Conservation (phyloP, 2,888 invertebrate species). For the Hermaeophaga mercurialis region DNA sequence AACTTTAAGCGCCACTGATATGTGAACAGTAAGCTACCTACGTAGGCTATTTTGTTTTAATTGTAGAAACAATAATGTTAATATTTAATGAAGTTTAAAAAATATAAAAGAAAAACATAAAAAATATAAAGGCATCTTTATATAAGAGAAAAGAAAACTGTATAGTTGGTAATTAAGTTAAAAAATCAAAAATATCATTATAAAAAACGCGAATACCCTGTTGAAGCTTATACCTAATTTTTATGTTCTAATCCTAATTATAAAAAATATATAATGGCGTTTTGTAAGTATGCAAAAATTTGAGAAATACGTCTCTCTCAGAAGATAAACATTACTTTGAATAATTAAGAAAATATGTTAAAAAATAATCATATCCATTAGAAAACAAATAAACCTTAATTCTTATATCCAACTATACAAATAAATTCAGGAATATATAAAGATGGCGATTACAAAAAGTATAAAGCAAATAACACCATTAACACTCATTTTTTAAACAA, state of each 20-base stretch:
- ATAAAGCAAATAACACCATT: slow-evolving; percentile 6
- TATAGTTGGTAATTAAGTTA: slow-evolving; percentile 7
- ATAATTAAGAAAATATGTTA: too few relatives aligned
- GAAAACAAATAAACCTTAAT: background rate
- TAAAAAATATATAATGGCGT: too few relatives aligned
- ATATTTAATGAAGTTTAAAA: background rate
- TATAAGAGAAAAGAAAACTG: slow-evolving; percentile 15
- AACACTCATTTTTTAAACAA: background rate
- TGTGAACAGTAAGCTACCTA: slow-evolving; percentile 42
- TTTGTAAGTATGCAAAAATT: too few relatives aligned
- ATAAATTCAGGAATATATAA: slow-evolving; percentile 6
- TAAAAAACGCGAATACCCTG: slow-evolving; percentile 1
- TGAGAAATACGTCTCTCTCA: background rate
- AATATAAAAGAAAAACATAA: background rate
- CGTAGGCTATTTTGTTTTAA: slow-evolving; percentile 4
- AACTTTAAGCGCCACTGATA: slow-evolving; percentile 35
- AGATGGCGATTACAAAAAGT: slow-evolving; percentile 16
- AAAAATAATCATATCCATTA: too few relatives aligned
- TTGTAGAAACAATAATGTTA: background rate
- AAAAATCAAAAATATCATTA: background rate
- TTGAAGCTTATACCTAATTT: slow-evolving; percentile 8
- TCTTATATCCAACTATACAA: slow-evolving; percentile 14
- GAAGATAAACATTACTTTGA: too few relatives aligned
- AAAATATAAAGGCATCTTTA: slow-evolving; percentile 10
- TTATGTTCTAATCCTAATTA: slow-evolving; percentile 2